A percentile compares a stretch with the other conserved stretches of the same genome.
Evolutionary conservation across 2,888 invertebrate species (phyloP).

Genomic region (Dolomedes plantarius): DNA sequence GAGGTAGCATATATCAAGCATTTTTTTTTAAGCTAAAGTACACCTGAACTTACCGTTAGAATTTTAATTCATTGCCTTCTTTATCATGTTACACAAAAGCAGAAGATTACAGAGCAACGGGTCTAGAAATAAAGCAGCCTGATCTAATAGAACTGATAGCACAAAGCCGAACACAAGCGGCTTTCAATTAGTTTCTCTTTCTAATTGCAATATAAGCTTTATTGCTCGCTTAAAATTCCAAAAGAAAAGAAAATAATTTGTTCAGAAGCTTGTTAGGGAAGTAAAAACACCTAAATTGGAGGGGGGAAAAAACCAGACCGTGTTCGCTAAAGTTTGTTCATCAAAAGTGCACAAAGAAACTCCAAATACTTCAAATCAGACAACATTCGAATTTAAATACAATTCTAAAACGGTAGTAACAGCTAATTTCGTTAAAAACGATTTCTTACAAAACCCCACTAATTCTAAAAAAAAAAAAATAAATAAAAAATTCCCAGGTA

Average conservation of each 20-base stretch:
- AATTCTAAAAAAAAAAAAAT: slow-evolving; percentile 12
- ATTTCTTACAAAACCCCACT: background rate
- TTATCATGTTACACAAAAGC: too few species aligned
- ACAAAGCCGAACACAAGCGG: too few species aligned
- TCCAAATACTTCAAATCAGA: background rate
- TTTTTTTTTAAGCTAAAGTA: too few species aligned
- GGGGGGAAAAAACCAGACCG: background rate
- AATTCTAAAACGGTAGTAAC: slow-evolving; percentile 9
- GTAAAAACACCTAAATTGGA: slow-evolving; percentile 9
- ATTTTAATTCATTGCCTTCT: too few species aligned
- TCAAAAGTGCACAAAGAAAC: background rate
- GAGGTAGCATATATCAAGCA: too few species aligned
- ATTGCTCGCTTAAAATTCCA: background rate
- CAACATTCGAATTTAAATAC: slow-evolving; percentile 19
- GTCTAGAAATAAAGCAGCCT: too few species aligned
- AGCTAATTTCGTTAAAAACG: slow-evolving; percentile 8
- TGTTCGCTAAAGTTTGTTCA: slow-evolving; percentile 3
- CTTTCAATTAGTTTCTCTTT: background rate
- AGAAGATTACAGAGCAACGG: too few species aligned
- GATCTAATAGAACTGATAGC: too few species aligned
- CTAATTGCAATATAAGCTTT: background rate
- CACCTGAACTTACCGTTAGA: too few species aligned
- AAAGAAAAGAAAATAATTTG: background rate
- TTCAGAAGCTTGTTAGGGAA: background rate
- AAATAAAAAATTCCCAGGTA: background rate